Conservation (phyloP, 2,797 vertebrate genomes). For the Sebastolobus alascanus region DNA sequence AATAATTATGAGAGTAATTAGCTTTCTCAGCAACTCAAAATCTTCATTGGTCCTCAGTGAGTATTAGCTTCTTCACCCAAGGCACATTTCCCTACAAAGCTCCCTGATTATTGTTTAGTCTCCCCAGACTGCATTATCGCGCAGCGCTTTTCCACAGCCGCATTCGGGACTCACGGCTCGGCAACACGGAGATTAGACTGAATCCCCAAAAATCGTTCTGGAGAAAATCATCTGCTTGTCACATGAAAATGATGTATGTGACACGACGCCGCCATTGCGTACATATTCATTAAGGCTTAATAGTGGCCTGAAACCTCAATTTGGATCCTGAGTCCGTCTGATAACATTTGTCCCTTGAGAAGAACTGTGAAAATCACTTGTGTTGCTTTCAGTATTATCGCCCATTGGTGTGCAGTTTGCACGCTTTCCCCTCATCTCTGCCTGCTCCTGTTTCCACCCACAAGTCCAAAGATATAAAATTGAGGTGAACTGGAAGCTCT, state of each 20-base stretch:
- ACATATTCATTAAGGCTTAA: slow-evolving; percentile 36
- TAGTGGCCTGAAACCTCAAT: slow-evolving; percentile 37
- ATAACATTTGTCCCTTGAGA: slow-evolving; percentile 31
- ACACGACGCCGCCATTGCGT: neutral
- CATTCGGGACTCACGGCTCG: slow-evolving; percentile 18
- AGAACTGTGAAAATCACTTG: slow-evolving; percentile 28
- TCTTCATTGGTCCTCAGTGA: slow-evolving; percentile 74
- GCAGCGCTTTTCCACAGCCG: slow-evolving; percentile 21
- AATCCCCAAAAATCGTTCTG: slow-evolving; percentile 32
- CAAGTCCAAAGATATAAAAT: slow-evolving; percentile 8
- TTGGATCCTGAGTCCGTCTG: slow-evolving; percentile 36
- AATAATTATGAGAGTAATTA: slow-evolving; percentile 80
- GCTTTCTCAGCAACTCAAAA: slow-evolving; percentile 78
- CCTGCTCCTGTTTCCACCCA: neutral
- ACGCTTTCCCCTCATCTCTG: neutral
- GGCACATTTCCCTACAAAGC: slow-evolving; percentile 72
- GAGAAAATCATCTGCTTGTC: slow-evolving; percentile 25
- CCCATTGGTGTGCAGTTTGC: slow-evolving; percentile 21
- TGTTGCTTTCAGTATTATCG: neutral
- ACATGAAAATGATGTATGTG: slow-evolving; percentile 28
- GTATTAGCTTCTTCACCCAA: slow-evolving; percentile 70
- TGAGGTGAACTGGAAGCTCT: neutral
- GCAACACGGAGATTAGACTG: slow-evolving; percentile 38
- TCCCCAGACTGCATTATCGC: slow-evolving; percentile 44
- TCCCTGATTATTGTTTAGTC: slow-evolving; percentile 72